These are phyloP conservation scores for Motacilla tschutschensis DNA, from an alignment of 2,113 vertebrate genomes.

Conservation along the genomic window DNA sequence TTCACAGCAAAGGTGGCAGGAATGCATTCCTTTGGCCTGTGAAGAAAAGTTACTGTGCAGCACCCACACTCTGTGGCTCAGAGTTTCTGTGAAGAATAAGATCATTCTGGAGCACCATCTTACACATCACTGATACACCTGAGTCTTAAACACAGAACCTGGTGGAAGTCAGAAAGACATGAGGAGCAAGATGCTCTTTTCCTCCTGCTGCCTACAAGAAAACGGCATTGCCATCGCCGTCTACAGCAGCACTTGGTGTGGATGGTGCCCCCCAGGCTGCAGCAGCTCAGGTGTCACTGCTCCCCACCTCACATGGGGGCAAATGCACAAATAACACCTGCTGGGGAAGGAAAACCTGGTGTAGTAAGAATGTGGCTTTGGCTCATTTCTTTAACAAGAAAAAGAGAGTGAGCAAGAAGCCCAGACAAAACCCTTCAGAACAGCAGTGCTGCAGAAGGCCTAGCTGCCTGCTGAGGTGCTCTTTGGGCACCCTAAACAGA, in stretches of 20 bases:
- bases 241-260: background rate
- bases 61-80: background rate
- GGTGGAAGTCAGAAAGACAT: background rate
- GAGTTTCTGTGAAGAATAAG: background rate
- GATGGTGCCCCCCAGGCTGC: rapidly evolving
- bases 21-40: background rate
- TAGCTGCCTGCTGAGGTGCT: background rate
- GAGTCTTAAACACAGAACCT: background rate
- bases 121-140: background rate
- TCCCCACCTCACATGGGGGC: rapidly evolving
- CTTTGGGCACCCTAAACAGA: background rate
- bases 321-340: background rate
- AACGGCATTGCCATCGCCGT: background rate
- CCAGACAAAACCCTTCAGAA: background rate
- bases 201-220: background rate
- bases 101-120: background rate
- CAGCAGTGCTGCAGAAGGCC: background rate
- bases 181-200: background rate
- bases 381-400: background rate
- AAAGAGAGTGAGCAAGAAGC: background rate
- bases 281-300: background rate
- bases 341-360: background rate
- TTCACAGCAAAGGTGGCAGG: background rate
- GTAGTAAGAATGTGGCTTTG: rapidly evolving
- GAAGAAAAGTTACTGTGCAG: background rate